Evolutionary conservation across 1,140 invertebrate genomes (phyloP).

Genomic region (Ephestia elutella): DNA sequence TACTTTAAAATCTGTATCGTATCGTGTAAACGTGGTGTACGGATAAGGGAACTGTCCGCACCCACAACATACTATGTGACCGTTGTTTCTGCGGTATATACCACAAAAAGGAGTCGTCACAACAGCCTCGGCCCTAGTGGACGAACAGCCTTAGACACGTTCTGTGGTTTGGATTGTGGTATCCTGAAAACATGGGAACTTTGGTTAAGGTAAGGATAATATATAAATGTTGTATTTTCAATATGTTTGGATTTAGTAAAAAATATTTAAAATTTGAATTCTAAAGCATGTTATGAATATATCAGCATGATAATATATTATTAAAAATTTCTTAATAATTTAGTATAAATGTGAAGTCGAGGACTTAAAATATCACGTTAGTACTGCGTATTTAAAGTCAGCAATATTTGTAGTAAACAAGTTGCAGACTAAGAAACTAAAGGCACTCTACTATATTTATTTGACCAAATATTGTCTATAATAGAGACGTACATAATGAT

Average conservation of each 20-base stretch:
- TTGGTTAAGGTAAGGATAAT: not conserved
- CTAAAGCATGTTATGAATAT: too few species aligned
- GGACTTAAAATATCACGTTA: too few species aligned
- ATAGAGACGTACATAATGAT: too few species aligned
- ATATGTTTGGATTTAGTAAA: not conserved
- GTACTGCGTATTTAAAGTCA: too few species aligned
- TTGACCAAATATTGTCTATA: too few species aligned
- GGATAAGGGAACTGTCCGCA: constrained; percentile 62
- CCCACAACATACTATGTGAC: constrained; percentile 34
- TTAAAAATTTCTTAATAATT: too few species aligned
- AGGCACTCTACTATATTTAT: not conserved
- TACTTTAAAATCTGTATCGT: too few species aligned
- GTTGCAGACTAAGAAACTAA: not conserved
- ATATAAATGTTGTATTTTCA: not conserved
- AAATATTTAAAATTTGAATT: too few species aligned
- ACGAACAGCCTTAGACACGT: not conserved
- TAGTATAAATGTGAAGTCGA: too few species aligned
- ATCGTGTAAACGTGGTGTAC: constrained; percentile 10
- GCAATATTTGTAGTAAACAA: not conserved
- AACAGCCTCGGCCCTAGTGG: not conserved
- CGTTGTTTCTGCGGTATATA: constrained; percentile 31
- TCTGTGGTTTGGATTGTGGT: not conserved
- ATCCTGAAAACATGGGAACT: not conserved
- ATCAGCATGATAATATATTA: too few species aligned
- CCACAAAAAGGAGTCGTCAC: constrained; percentile 41